Evolutionary conservation across 2,113 vertebrate genomes (phyloP).

Genomic region (Esox niger): DNA sequence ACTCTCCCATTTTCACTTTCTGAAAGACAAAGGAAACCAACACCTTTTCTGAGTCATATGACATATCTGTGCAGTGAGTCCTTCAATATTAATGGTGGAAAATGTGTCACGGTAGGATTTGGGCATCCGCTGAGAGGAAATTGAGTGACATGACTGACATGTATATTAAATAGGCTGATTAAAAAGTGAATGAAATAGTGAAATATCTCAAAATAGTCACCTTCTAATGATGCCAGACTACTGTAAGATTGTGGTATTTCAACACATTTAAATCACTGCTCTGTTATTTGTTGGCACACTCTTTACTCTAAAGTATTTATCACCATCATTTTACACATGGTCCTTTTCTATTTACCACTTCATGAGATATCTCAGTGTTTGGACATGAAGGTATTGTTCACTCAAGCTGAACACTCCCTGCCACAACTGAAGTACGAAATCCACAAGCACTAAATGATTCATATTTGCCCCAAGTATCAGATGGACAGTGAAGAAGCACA

Average conservation of each 20-base stretch:
- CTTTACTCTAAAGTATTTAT: too few species aligned
- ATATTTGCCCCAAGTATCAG: conserved; percentile 33
- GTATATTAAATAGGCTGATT: conserved; percentile 31
- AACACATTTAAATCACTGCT: too few species aligned
- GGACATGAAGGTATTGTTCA: conserved; percentile 58
- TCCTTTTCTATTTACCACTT: too few species aligned
- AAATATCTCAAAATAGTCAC: conserved; percentile 36
- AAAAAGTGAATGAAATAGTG: conserved; percentile 5
- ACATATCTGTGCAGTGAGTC: conserved; percentile 24
- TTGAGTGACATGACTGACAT: conserved; percentile 36
- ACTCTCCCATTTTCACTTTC: too few species aligned
- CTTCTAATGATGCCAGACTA: conserved; percentile 37
- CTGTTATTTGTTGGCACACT: too few species aligned
- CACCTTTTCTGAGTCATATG: background rate
- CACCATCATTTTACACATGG: too few species aligned
- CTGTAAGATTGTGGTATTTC: background rate
- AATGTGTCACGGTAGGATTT: conserved; percentile 52
- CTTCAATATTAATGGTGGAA: conserved; percentile 65
- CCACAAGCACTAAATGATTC: conserved; percentile 66
- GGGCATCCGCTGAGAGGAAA: conserved; percentile 36
- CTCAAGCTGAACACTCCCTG: conserved; percentile 53
- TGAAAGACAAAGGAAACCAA: background rate
- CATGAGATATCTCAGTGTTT: conserved; percentile 10
- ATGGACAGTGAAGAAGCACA: background rate
- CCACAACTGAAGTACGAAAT: conserved; percentile 60